Base-by-base conservation (phyloP, 2,888 invertebrate genomes). In the Heliconius aoede region DNA sequence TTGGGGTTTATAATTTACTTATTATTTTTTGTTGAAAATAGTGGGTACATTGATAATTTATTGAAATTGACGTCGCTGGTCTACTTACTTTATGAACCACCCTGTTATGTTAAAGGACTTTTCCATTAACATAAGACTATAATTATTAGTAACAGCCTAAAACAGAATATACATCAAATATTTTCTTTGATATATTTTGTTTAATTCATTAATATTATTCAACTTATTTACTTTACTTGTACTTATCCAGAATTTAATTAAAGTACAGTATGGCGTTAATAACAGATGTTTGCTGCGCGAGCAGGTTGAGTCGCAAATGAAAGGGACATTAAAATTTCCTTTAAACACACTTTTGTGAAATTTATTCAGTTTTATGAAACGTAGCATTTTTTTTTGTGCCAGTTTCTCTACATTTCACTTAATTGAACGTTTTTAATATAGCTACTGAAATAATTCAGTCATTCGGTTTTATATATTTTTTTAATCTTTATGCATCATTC, bases 251-350 rank as follows among this genome's bases (percentile, higher is more conserved):
- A 15, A 61, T 21, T 24, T 18, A 28, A 7, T 46, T 30, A 32
- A 24, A 62, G 4, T 15, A 58, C 36, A 32, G 73, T 76, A 78
- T 78, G 80, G 71, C 78, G 79, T 78, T 79, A 78, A 81, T 81
- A 81, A 79, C 79, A 80, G 80, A 78, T 79, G 80, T 78, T 76
- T 67, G 75, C 15, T 64, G 76, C 76, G 40, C 65, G 36, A 36
- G 32, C 40, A 74, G 72, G 76, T 75, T 72, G 73, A 74, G 74
- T 78, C 76, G 51, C 72, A 74, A 80, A 75, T 80, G 76, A 73
- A 76, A 76, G 71, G 61, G 73, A 80, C 75, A 78, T 80, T 78
- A 78, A n/a, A 76, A 78, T 78, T 28, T 74, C 73, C 67, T 72
- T 64, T 58, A 79, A 79, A 76, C 68, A 74, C 58, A 71, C 71